Conservation (phyloP, 2,113 vertebrate genomes). For the Rostratula benghalensis region DNA sequence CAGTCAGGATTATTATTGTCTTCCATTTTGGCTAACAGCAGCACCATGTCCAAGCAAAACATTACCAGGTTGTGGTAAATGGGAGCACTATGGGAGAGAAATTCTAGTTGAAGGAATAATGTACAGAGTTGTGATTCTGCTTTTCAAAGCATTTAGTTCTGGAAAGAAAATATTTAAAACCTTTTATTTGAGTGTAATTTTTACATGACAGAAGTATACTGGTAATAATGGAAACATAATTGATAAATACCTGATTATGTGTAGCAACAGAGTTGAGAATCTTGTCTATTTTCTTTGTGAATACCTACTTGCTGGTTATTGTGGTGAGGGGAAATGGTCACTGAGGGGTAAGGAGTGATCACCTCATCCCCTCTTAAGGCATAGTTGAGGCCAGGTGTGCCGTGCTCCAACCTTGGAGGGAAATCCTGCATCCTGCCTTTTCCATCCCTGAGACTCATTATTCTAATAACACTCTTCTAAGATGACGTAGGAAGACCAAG, state of each 20-base stretch:
- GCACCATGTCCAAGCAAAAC: background rate
- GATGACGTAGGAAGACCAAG: background rate
- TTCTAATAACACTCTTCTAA: background rate
- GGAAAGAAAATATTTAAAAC: background rate
- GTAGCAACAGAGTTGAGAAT: background rate
- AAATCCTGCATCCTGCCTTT: background rate
- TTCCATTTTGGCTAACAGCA: background rate
- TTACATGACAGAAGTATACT: background rate
- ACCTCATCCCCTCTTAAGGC: background rate
- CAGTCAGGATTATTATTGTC: background rate
- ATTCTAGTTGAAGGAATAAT: background rate
- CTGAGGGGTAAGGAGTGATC: background rate
- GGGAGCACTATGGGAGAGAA: background rate
- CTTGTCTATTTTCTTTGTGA: background rate
- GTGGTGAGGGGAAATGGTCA: background rate
- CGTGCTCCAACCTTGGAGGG: accelerated
- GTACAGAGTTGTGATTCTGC: background rate
- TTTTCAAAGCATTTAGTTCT: background rate
- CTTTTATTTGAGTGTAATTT: background rate
- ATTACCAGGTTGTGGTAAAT: background rate
- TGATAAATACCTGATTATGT: background rate
- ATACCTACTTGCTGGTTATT: background rate
- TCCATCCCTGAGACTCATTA: background rate
- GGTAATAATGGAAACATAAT: background rate
- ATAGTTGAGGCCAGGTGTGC: background rate